Base-by-base conservation (phyloP, 2,797 vertebrate genomes). In the Sebastes paucispinis region DNA sequence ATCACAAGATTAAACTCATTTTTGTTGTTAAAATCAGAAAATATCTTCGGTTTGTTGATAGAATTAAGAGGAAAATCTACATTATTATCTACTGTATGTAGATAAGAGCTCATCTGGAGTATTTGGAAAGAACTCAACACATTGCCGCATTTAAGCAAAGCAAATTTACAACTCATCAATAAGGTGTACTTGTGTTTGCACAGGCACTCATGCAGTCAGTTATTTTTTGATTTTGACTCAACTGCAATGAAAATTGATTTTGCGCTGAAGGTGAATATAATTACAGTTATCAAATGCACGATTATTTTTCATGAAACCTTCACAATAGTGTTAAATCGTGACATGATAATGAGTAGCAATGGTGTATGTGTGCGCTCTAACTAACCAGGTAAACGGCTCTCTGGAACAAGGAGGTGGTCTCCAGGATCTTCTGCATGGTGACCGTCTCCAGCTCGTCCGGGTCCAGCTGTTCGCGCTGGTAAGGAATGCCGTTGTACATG, bases 401-500 rank as follows among this genome's bases (percentile, higher is more conserved):
- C 91, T 99, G 98, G 92, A 96, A 99, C 92, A 97, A 96, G 80
- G 96, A 93, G 5, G 98, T 99, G 47, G 97, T 98, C 91, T 99
- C 98, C 83, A 99, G 93, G 87, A 99, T 98, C 94, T 98, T 99
- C 91, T 99, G 98, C 98, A 99, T 99, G 69, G 98, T 97, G 73
- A 98, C 94, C 0, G 98, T 99, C 92, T 99, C 98, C 84, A 99
- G 90, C 82, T 99, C 98, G 64, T 99, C 98, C 0, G 98, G 96
- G 89, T 98, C 97, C 79, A 99, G 94, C 90, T 99, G 98, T 58
- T 99, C 98, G 6, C 93, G 96, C 71, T 97, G 97, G 83, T 97
- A 97, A 14, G 98, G 98, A 88, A 99, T 96, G 4, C 98, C 98
- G 24, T 99, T 99, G 92, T 99, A 99, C 70, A 99, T 95, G 77